Conservation (phyloP, 1,140 invertebrate species). For the Achroia grisella region DNA sequence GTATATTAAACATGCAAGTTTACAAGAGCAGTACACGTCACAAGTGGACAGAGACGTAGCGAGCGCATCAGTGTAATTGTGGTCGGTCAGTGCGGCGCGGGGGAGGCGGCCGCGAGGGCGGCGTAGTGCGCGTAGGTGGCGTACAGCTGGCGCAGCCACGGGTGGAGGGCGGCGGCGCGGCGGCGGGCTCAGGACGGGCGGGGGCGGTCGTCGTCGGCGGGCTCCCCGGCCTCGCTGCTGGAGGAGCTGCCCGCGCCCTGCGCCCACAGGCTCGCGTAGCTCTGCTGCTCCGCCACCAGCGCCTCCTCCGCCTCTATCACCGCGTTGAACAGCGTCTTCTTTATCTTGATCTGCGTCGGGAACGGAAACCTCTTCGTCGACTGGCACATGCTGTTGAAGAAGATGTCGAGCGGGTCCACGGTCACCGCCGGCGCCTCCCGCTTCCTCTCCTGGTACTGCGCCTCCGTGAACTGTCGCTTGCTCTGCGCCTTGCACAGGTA, state of each 20-base stretch:
- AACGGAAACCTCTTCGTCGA: constrained; percentile 59
- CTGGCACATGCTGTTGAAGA: constrained; percentile 67
- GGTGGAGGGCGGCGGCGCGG: constrained; percentile 15
- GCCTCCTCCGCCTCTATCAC: constrained; percentile 58
- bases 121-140: not conserved
- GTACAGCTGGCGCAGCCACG: constrained; percentile 7
- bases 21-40: not conserved
- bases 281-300: constrained; percentile 57
- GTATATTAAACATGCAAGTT: too few relatives aligned
- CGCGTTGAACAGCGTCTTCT: constrained; percentile 48
- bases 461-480: constrained; percentile 29
- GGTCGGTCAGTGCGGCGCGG: too few relatives aligned
- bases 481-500: constrained; percentile 37
- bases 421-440: constrained; percentile 15
- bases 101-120: too few relatives aligned
- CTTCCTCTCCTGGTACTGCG: constrained; percentile 17
- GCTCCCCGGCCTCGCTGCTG: constrained; percentile 26
- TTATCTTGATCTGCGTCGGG: constrained; percentile 53
- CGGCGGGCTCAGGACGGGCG: constrained; percentile 40
- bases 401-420: constrained; percentile 58
- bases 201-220: constrained; percentile 25
- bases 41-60: too few relatives aligned
- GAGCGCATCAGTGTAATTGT: too few relatives aligned
- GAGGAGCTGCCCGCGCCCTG: constrained; percentile 31
- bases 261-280: constrained; percentile 58